Percentiles rank a stretch among this genome's conserved stretches.
phyloP scores from a whole-genome alignment of 2,113 vertebrate genomes.

The Oncorhynchus masou region DNA sequence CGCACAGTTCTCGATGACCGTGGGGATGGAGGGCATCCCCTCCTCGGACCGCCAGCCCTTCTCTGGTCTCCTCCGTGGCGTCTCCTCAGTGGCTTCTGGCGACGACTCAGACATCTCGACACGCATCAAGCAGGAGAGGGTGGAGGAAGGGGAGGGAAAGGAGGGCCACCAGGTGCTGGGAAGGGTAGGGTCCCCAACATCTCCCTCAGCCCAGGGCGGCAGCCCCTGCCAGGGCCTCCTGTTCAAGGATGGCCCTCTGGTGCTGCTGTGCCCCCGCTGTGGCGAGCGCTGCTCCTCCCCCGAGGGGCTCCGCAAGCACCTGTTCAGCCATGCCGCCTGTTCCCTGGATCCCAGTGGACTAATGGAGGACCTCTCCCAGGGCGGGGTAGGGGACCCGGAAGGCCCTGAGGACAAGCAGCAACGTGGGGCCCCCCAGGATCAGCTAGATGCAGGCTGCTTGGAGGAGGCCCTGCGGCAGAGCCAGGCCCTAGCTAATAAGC shows the following conservation, averaged over 20 bases:
- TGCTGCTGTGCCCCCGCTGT: conserved; percentile 87
- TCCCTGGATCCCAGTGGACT: conserved; percentile 80
- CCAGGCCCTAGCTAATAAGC: conserved; percentile 81
- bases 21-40: conserved; percentile 79
- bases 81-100: conserved; percentile 66
- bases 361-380: conserved; percentile 71
- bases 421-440: conserved; percentile 63
- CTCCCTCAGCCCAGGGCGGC: conserved; percentile 58
- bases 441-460: conserved; percentile 59
- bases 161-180: conserved; percentile 53
- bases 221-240: conserved; percentile 59
- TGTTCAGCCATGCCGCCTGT: conserved; percentile 84
- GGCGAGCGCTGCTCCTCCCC: conserved; percentile 88
- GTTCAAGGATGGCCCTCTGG: conserved; percentile 71
- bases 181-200: conserved; percentile 65
- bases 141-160: conserved; percentile 75
- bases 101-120: conserved; percentile 77
- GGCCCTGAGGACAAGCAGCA: conserved; percentile 58
- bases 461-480: conserved; percentile 83
- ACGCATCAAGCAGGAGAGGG: conserved; percentile 85
- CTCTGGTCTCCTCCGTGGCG: conserved; percentile 61
- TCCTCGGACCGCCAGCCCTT: conserved; percentile 69
- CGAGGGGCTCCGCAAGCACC: conserved; percentile 82
- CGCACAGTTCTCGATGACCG: conserved; percentile 80
- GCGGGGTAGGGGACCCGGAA: conserved; percentile 61